Evolutionary conservation across 2,113 vertebrate species (phyloP).

Genomic region (Cinclus mexicanus): DNA sequence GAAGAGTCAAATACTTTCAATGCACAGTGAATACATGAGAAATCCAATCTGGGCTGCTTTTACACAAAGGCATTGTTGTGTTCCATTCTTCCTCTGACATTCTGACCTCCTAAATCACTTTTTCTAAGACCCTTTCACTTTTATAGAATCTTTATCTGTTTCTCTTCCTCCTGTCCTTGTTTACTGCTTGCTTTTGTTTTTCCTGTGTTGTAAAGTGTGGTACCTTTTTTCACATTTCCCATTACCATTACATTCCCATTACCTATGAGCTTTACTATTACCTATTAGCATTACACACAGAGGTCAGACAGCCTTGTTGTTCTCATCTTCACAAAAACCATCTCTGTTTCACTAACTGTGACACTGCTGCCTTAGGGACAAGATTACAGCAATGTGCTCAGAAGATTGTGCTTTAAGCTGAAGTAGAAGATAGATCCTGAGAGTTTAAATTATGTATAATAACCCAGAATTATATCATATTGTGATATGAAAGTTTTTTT

Average conservation of each 20-base stretch:
- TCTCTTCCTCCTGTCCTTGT: neutral
- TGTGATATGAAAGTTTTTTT: neutral
- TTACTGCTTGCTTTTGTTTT: neutral
- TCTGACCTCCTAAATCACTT: neutral
- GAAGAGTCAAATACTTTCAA: neutral
- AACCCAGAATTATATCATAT: neutral
- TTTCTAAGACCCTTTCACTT: neutral
- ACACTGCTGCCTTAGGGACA: neutral
- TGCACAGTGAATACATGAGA: neutral
- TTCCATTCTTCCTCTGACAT: neutral
- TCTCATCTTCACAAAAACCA: slow-evolving; percentile 11
- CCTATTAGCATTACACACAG: neutral
- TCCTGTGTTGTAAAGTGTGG: neutral
- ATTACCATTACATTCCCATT: neutral
- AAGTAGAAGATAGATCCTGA: neutral
- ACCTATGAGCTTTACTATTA: no score
- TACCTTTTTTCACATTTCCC: neutral
- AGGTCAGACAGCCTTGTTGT: neutral
- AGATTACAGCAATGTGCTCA: neutral
- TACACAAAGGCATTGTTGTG: neutral
- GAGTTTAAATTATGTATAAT: neutral
- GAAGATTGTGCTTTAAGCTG: neutral
- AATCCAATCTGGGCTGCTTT: neutral
- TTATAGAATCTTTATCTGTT: neutral
- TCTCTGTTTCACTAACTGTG: neutral